A percentile compares a stretch with the other conserved stretches of the same genome.
Conservation (phyloP, 2,888 invertebrate species). For the Orthonevra nobilis region DNA sequence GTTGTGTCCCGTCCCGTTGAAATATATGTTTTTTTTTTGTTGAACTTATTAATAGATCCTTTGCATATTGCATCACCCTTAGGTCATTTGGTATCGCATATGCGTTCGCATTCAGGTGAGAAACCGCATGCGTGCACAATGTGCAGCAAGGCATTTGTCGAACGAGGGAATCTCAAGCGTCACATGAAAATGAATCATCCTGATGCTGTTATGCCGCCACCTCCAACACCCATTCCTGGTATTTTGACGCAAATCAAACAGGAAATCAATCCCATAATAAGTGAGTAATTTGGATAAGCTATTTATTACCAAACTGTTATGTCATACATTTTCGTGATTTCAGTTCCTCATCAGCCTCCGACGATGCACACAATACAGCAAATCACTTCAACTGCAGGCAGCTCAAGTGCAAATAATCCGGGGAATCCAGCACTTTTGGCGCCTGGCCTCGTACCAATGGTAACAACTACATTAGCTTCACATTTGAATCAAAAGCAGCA, state of each 20-base stretch:
- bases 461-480: conserved; percentile 79
- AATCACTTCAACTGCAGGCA: conserved; percentile 77
- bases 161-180: conserved; percentile 88
- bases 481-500: conserved; percentile 77
- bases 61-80: conserved; percentile 50
- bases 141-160: conserved; percentile 89
- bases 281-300: conserved; percentile 75
- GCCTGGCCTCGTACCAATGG: conserved; percentile 78
- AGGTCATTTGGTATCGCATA: conserved; percentile 89
- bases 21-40: conserved; percentile 28
- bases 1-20: conserved; percentile 34
- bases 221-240: conserved; percentile 79
- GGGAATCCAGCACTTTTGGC: conserved; percentile 75
- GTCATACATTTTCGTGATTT: too few species aligned
- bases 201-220: conserved; percentile 80
- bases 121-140: conserved; percentile 84
- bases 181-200: conserved; percentile 87
- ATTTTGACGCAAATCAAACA: conserved; percentile 79
- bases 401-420: conserved; percentile 72
- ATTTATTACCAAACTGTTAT: too few species aligned
- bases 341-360: conserved; percentile 78
- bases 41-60: conserved; percentile 46
- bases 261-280: conserved; percentile 79
- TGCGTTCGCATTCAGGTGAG: conserved; percentile 87
- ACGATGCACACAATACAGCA: conserved; percentile 80